Percentiles rank a stretch among this genome's conserved stretches.
Evolutionary conservation across 1,140 invertebrate species (phyloP).

Genomic region (Drosophila willistoni): DNA sequence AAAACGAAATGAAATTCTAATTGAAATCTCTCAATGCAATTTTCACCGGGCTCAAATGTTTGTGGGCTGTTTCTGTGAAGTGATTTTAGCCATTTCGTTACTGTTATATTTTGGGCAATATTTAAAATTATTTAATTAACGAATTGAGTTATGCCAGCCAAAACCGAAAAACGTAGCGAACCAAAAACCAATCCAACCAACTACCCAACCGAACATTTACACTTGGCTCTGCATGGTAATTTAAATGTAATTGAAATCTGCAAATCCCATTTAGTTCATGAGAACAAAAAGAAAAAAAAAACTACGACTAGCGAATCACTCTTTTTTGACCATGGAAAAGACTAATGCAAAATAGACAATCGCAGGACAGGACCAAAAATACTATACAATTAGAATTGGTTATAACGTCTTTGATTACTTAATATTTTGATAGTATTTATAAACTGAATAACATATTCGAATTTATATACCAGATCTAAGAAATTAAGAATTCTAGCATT

Average conservation of each 20-base stretch:
- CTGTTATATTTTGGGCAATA: slow-evolving; percentile 70
- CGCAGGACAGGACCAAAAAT: no score
- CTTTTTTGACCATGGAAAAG: not conserved
- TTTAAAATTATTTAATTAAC: slow-evolving; percentile 81
- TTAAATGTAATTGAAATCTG: slow-evolving; percentile 77
- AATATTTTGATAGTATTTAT: no score
- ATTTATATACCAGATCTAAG: no score
- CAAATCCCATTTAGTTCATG: slow-evolving; percentile 63
- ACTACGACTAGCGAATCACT: not conserved
- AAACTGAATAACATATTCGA: no score
- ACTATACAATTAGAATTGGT: no score
- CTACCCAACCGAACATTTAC: slow-evolving; percentile 4
- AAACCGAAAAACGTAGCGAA: not conserved
- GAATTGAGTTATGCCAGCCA: slow-evolving; percentile 72
- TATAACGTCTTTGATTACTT: no score
- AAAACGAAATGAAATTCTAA: slow-evolving; percentile 69
- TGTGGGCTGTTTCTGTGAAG: slow-evolving; percentile 19
- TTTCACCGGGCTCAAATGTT: slow-evolving; percentile 36
- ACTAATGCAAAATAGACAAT: no score
- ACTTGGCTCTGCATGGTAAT: slow-evolving; percentile 56
- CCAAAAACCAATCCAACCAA: slow-evolving; percentile 22
- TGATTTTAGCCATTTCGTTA: slow-evolving; percentile 29
- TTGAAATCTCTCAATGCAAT: slow-evolving; percentile 74
- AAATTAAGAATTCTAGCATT: no score
- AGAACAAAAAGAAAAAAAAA: slow-evolving; percentile 28